Base-by-base conservation (phyloP, 1,140 invertebrate species). In the Drusus annulatus region DNA sequence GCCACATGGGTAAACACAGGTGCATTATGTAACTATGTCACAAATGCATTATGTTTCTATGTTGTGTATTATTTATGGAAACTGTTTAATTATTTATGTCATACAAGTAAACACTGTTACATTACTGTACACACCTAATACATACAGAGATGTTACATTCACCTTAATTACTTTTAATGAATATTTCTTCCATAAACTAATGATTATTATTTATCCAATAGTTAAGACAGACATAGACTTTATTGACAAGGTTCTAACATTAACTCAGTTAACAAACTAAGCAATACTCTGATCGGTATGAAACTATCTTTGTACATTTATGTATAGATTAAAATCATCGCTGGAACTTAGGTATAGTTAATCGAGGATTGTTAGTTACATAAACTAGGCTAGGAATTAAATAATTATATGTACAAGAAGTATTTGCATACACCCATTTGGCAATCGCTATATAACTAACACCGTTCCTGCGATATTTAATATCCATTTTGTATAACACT, bases 221-320 rank as follows among this genome's bases (percentile, higher is more conserved):
- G 23, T 71, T 73, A 73, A 71, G 52, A 79, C 65, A 80, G 52
- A 73, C 68, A 75, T 36, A 50, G 36, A 76, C 8, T 76, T 51
- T 56, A 80, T 75, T 76, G 71, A 80, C 79, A 80, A 73, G 8
- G 56, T 58, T 56, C 79, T 74, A 80, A 80, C 79, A 80, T 75
- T 19, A 75, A 80, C 17, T 63, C 58, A 51, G 36, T 19, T 79
- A 58, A 79, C 28, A 51, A 17, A 50, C 79, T 80, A 80, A 65
- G 60, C 56, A 51, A 75, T 52, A 45, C 71, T 75, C 58, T 31
- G 31, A 76, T 76, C 54, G 51, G 78, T 80, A 65, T 25, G 45
- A 76, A 65, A 63, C 58, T 80, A 75, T 71, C 79, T 80, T 80
- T 80, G 79, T 80, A 80, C 79, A 80, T 51, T 80, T 80, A 79